These are phyloP conservation scores for Anarrhichthys ocellatus DNA, from an alignment of 2,113 vertebrate species.

Conservation along the genomic window DNA sequence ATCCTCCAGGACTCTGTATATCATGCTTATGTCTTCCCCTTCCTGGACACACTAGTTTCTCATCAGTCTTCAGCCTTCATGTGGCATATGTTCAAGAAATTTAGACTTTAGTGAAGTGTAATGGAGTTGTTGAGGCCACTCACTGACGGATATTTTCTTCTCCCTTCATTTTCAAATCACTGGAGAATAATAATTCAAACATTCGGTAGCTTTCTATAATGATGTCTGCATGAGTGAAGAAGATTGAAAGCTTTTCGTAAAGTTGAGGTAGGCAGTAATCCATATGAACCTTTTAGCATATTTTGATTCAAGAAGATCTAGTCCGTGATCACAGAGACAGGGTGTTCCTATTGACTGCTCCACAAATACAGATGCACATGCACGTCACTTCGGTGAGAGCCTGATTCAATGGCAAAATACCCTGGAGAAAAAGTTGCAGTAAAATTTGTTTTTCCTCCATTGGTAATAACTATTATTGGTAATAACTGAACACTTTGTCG, in stretches of 20 bases:
- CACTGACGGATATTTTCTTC: constrained; percentile 24
- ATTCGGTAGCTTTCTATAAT: background rate
- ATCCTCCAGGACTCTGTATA: constrained; percentile 68
- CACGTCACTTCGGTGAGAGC: background rate
- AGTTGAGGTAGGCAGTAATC: background rate
- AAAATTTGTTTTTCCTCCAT: background rate
- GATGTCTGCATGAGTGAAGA: background rate
- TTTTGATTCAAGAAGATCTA: background rate
- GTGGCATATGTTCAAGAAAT: constrained; percentile 73
- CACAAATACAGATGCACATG: background rate
- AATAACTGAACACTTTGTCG: background rate
- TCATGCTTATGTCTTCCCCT: constrained; percentile 74
- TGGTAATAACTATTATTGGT: background rate
- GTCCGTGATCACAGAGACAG: background rate
- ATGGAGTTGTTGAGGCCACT: constrained; percentile 22
- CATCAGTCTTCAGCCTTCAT: constrained; percentile 69
- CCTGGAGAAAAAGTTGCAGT: background rate
- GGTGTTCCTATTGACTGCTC: background rate
- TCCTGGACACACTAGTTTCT: constrained; percentile 80
- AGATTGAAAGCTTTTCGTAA: background rate
- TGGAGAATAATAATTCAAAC: constrained; percentile 4
- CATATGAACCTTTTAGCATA: background rate
- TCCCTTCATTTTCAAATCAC: constrained; percentile 10
- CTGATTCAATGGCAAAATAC: background rate
- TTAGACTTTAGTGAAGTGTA: constrained; percentile 42